Percentiles rank a stretch among this genome's conserved stretches.
Evolutionary conservation across 2,113 vertebrate species (phyloP).

Genomic region (Tiliqua scincoides): DNA sequence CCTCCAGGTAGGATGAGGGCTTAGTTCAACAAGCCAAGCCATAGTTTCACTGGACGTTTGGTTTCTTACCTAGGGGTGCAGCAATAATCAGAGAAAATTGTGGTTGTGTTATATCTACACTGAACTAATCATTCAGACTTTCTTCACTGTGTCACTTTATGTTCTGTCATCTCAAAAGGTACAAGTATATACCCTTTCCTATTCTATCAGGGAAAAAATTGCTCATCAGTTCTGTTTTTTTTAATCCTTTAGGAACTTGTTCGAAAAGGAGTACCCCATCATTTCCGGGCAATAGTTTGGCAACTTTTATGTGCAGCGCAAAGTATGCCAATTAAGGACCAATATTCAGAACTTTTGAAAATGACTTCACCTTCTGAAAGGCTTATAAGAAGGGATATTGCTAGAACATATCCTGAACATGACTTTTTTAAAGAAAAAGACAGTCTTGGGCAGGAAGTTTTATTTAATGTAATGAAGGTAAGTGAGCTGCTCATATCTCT

Average conservation of each 20-base stretch:
- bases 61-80: background rate
- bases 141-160: background rate
- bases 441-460: conserved; percentile 95
- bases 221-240: conserved; percentile 18
- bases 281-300: conserved; percentile 98
- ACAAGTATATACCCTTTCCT: background rate
- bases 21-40: background rate
- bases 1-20: background rate
- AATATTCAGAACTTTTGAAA: conserved; percentile 97
- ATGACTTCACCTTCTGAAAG: conserved; percentile 99
- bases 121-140: background rate
- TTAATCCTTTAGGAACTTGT: conserved; percentile 88
- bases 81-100: background rate
- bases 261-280: conserved; percentile 95
- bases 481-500: conserved; percentile 35
- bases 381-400: conserved; percentile 96
- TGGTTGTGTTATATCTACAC: background rate
- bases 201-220: background rate
- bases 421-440: conserved; percentile 99
- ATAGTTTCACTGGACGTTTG: too few species aligned
- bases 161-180: background rate
- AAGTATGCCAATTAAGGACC: conserved; percentile 96
- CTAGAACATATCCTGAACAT: conserved; percentile 96
- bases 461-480: conserved; percentile 99
- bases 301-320: conserved; percentile 95